Conservation (phyloP, 1,140 invertebrate species). For the Drosophila azteca region DNA sequence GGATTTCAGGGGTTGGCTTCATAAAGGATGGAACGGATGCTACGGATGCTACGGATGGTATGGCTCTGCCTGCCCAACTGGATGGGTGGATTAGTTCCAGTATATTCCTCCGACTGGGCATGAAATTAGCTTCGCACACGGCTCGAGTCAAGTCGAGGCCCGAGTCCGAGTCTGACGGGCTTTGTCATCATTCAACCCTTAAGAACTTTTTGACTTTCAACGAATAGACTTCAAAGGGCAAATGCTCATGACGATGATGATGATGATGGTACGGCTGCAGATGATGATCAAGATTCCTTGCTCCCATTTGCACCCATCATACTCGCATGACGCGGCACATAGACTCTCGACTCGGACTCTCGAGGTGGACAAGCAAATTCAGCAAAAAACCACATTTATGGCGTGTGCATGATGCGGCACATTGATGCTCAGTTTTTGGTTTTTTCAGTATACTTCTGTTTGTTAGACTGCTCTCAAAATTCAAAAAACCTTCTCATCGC, state of each 20-base stretch:
- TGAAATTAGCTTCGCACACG: constrained; percentile 32
- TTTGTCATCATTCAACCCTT: constrained; percentile 27
- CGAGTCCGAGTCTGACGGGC: too few relatives aligned
- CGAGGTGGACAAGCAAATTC: too few relatives aligned
- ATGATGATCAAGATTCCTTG: constrained; percentile 27
- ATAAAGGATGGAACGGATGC: too few relatives aligned
- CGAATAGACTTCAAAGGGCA: constrained; percentile 36
- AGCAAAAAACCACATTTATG: too few relatives aligned
- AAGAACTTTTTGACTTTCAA: constrained; percentile 44
- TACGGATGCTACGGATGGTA: neutral
- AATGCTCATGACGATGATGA: constrained; percentile 30
- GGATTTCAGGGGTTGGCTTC: constrained; percentile 19
- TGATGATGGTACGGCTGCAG: constrained; percentile 13
- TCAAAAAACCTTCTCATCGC: too few relatives aligned
- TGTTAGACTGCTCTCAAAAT: too few relatives aligned
- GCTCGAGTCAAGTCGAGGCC: too few relatives aligned
- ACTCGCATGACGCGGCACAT: too few relatives aligned
- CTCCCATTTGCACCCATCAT: constrained; percentile 10
- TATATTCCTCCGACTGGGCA: constrained; percentile 37
- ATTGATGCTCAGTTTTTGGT: too few relatives aligned
- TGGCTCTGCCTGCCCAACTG: constrained; percentile 1
- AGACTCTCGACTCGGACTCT: too few relatives aligned
- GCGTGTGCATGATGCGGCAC: too few relatives aligned
- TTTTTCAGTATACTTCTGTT: too few relatives aligned
- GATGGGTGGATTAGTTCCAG: constrained; percentile 49